A percentile compares a stretch with the other conserved stretches of the same genome.
These are phyloP conservation scores for Campoletis raptor DNA, from an alignment of 2,888 invertebrate species.

Conservation along the genomic window DNA sequence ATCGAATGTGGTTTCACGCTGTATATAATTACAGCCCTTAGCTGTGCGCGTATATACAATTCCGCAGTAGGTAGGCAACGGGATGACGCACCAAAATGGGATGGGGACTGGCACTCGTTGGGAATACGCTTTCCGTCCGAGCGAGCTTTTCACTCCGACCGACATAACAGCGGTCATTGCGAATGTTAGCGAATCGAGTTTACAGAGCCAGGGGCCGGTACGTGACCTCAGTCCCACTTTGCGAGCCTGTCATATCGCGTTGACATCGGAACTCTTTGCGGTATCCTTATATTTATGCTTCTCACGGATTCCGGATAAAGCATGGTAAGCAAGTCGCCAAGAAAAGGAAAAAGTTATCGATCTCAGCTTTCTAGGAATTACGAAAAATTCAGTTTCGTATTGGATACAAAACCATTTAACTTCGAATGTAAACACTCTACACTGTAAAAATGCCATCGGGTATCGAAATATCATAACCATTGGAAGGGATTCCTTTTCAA, in stretches of 20 bases:
- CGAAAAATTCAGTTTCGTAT: background rate
- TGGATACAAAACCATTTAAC: background rate
- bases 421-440: background rate
- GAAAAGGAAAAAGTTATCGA: background rate
- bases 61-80: background rate
- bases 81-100: slow-evolving; percentile 17
- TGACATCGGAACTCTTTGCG: slow-evolving; percentile 4
- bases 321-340: background rate
- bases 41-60: background rate
- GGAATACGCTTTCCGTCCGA: slow-evolving; percentile 51
- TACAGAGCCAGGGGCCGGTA: slow-evolving; percentile 9
- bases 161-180: slow-evolving; percentile 36
- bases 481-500: background rate
- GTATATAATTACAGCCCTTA: slow-evolving; percentile 8
- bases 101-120: slow-evolving; percentile 37
- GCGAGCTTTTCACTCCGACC: slow-evolving; percentile 41
- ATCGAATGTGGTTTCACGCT: background rate
- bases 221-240: slow-evolving; percentile 12
- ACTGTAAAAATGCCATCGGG: background rate
- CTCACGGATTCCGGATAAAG: background rate
- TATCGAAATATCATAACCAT: background rate
- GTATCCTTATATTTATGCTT: background rate
- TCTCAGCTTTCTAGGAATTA: background rate
- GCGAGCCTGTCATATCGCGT: background rate
- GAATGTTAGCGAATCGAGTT: slow-evolving; percentile 45